Evolutionary conservation across 92 coral and sea anemone genomes (phyloP), one percentile per base, ranked within the genome.

Genomic region (Umimayanthus kanabou): DNA sequence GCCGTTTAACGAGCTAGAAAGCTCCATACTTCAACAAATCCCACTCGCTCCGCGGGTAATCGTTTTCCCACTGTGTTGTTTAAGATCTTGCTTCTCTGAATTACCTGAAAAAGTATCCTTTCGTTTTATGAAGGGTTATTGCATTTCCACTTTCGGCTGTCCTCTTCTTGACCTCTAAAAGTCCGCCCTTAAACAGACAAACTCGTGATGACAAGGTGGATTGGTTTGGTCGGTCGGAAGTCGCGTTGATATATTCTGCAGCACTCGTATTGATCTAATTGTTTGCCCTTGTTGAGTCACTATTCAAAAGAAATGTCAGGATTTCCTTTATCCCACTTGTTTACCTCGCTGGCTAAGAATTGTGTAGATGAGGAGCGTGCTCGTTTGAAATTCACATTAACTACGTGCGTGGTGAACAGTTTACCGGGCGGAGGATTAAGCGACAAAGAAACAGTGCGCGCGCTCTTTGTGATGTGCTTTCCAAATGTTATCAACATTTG

Each of bases 121-220:
- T 30, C 69, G 22, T 58, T 57, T 80, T 33, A 33, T 65, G 65
- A 15, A 16, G n/a, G 23, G 77, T 69, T 83, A 45, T 83, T 83
- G 13, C 76, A 30, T 71, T 47, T 71, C 78, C 22, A 45, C 87
- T 65, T 65, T 70, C 77, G 76, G 87, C 82, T 83, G 87, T 83
- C 77, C 15, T 83, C 77, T 83, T 45, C 45, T 83, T 83, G 87
- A 83, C 87, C 87, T 83, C 78, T 6, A 28, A 70, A 70, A 45
- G 78, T 47, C 87, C 79, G 87, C 87, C 87, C 87, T 83, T 67
- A 70, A 49, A 70, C 13, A 25, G 76, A 83, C 87, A 83, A 70
- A 70, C 39, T 42, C 40, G 57, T 33, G 87, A 26, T 83, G 87
- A 83, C 87, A 83, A 29, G 42, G 30, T 71, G 42, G 87, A 69